Conservation (phyloP, 2,113 vertebrate genomes). For the Corythaixoides concolor region DNA sequence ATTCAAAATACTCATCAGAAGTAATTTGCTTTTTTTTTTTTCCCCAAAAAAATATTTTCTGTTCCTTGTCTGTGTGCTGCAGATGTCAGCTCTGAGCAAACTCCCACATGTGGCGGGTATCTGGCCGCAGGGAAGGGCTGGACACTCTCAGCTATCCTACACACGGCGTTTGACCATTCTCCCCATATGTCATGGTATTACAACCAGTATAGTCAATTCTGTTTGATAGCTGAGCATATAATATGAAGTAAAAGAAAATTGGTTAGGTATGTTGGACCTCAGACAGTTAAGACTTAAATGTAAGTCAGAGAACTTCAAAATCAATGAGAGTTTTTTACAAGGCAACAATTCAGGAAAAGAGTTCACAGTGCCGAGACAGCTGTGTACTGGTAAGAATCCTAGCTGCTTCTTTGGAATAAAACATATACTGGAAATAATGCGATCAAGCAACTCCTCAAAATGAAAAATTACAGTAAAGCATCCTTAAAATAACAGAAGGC, state of each 20-base stretch:
- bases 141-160: not conserved
- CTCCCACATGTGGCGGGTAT: not conserved
- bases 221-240: constrained; percentile 61
- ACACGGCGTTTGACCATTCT: not conserved
- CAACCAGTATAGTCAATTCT: constrained; percentile 48
- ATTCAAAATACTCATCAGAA: constrained; percentile 10
- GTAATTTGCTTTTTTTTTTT: not conserved
- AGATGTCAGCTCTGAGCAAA: constrained; percentile 3
- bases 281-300: constrained; percentile 59
- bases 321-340: constrained; percentile 67
- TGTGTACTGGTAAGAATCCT: constrained; percentile 45
- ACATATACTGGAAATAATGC: constrained; percentile 37
- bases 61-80: constrained; percentile 2
- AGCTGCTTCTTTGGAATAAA: constrained; percentile 57
- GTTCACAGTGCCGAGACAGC: constrained; percentile 54
- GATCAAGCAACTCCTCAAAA: constrained; percentile 38
- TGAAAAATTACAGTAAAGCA: constrained; percentile 33
- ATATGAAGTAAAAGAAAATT: constrained; percentile 64
- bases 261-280: constrained; percentile 52
- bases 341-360: constrained; percentile 52
- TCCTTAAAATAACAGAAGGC: constrained; percentile 35
- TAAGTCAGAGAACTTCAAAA: constrained; percentile 66
- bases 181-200: constrained; percentile 52
- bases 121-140: not conserved
- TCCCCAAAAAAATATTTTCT: not conserved